Conservation (phyloP, 1,140 invertebrate genomes). For the Drosophila kohkoa region DNA sequence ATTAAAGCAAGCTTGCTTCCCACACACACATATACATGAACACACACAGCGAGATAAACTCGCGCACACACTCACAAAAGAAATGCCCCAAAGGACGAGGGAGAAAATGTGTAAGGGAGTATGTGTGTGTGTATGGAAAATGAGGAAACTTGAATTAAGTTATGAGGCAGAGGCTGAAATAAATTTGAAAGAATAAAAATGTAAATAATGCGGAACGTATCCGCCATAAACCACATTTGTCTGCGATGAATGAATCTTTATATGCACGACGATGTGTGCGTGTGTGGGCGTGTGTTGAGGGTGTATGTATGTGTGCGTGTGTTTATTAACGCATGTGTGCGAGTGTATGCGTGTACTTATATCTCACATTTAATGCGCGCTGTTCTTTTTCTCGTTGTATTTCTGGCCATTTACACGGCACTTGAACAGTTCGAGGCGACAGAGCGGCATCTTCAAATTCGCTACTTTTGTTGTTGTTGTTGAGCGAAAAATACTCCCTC, state of each 20-base stretch:
- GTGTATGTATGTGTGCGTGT: not conserved
- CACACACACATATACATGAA: not conserved
- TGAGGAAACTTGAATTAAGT: conserved; percentile 61
- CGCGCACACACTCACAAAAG: not conserved
- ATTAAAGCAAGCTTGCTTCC: conserved; percentile 11
- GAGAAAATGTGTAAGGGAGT: not conserved
- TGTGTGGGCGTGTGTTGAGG: conserved; percentile 7
- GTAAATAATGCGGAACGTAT: conserved; percentile 63
- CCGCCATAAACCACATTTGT: conserved; percentile 37
- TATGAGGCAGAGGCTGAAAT: conserved; percentile 58
- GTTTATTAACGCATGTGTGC: not conserved
- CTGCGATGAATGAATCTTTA: conserved; percentile 20
- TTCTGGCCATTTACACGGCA: conserved; percentile 66
- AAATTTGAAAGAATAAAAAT: conserved; percentile 67
- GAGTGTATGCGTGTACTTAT: conserved; percentile 2
- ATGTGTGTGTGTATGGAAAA: conserved; percentile 11
- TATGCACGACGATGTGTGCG: conserved; percentile 18
- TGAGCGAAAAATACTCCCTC: conserved; percentile 1
- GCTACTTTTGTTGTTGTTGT: not conserved
- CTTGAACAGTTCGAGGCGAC: conserved; percentile 32
- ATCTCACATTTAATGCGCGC: conserved; percentile 64
- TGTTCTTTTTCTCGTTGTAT: conserved; percentile 28
- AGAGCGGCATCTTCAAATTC: not conserved
- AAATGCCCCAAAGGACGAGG: conserved; percentile 15
- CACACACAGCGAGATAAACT: conserved; percentile 1